Percentiles rank a stretch among this genome's conserved stretches.
Conservation (phyloP, 1,140 invertebrate species). For the Bombus confusus region DNA sequence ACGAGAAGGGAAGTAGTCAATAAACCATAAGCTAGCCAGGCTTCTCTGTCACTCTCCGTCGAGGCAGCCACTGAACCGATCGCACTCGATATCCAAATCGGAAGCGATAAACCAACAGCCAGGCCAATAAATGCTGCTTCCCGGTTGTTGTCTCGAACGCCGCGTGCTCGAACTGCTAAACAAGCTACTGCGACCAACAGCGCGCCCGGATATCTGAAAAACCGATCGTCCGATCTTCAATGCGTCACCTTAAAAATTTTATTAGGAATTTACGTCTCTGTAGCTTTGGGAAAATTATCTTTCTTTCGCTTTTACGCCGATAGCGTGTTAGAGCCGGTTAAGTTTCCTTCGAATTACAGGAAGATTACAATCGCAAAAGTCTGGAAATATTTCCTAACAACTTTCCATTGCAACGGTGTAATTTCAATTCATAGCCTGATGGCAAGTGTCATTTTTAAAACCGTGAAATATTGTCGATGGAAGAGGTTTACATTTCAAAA, state of each 20-base stretch:
- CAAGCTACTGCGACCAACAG: constrained; percentile 92
- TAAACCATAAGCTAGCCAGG: constrained; percentile 93
- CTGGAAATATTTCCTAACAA: too few species aligned
- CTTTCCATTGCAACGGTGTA: too few species aligned
- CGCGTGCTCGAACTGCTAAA: constrained; percentile 91
- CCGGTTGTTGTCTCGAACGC: constrained; percentile 95
- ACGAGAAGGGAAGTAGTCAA: constrained; percentile 91
- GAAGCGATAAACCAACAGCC: constrained; percentile 91
- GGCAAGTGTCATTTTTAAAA: too few species aligned
- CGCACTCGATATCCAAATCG: constrained; percentile 92
- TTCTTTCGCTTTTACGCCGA: too few species aligned
- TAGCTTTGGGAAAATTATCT: too few species aligned
- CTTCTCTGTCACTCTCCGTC: constrained; percentile 90
- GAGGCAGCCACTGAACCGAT: constrained; percentile 85
- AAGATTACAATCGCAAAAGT: neutral
- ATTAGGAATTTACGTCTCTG: neutral
- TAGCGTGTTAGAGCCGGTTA: too few species aligned
- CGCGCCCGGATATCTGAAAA: constrained; percentile 90
- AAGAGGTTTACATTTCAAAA: constrained; percentile 44
- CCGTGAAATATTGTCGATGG: constrained; percentile 2
- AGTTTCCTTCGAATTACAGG: too few species aligned
- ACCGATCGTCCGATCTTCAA: neutral
- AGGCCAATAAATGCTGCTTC: constrained; percentile 94
- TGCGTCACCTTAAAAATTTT: too few species aligned
- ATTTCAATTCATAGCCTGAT: too few species aligned